A percentile compares a stretch with the other conserved stretches of the same genome.
Evolutionary conservation across 2,113 vertebrate species (phyloP).

Genomic region (Dasyprocta punctata): DNA sequence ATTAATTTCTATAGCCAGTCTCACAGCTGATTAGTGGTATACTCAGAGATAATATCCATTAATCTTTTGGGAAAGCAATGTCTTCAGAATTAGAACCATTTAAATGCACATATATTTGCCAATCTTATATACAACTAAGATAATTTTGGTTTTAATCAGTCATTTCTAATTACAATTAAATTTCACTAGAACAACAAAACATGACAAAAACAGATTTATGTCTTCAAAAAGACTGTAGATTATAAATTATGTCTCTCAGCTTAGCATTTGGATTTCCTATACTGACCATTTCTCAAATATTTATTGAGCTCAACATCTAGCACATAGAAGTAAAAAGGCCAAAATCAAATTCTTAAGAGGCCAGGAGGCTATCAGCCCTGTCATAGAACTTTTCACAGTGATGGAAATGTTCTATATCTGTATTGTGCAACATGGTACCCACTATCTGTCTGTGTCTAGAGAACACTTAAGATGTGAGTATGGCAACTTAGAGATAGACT

Average conservation of each 20-base stretch:
- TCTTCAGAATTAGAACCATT: constrained; percentile 28
- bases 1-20: constrained; percentile 45
- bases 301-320: background rate
- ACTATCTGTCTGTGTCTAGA: background rate
- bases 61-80: constrained; percentile 37
- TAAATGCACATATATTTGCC: constrained; percentile 27
- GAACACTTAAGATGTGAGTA: background rate
- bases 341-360: constrained; percentile 4
- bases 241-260: constrained; percentile 47
- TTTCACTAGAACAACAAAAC: constrained; percentile 41
- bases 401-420: background rate
- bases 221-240: constrained; percentile 23
- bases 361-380: background rate
- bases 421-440: background rate
- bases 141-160: constrained; percentile 54
- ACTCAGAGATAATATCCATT: constrained; percentile 46
- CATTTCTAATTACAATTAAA: constrained; percentile 55
- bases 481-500: background rate
- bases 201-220: constrained; percentile 33
- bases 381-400: background rate
- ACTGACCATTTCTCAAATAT: constrained; percentile 31
- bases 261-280: constrained; percentile 1
- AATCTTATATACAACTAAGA: constrained; percentile 2
- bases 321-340: constrained; percentile 10
- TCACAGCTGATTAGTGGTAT: constrained; percentile 46